Evolutionary conservation across 2,113 vertebrate genomes (phyloP), one percentile per base, ranked within the genome.

Genomic region (Tautogolabrus adspersus): DNA sequence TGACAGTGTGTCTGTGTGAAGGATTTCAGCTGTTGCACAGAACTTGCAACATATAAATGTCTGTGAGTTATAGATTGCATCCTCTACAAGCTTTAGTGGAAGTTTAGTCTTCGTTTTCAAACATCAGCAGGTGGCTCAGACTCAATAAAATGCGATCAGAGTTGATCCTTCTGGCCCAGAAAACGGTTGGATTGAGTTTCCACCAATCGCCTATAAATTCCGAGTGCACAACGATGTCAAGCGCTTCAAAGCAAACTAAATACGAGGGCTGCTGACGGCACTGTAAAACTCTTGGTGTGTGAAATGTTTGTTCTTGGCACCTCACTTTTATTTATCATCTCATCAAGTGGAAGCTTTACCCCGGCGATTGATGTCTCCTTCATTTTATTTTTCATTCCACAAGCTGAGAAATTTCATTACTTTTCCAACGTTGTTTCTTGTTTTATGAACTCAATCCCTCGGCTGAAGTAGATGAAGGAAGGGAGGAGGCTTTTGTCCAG

Each of bases 401-500:
- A 21, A 72, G 68, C 81, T 42, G 72, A 67, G 66, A 70, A 70
- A 87, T 91, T 89, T 89, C 65, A 85, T 90, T 84, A 77, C 74
- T 78, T 73, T 72, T 77, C 77, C 40, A 21, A 51, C 81, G 74
- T 85, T 79, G 84, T 92, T 89, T 81, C 79, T 16, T 23, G 26
- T 70, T 90, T 93, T 92, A 92, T 92, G 84, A 84, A 89, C 83
- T 92, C 79, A 22, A 22, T 83, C 74, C 66, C 70, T 74, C 66
- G 22, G 75, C 77, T 44, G 40, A 21, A 85, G 81, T 76, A 71
- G 83, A 81, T 78, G 84, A 76, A 79, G 65, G 75, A 62, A 67
- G 61, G 77, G 82, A 68, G 87, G 84, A 77, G 83, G 75, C 82
- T 88, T 89, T 90, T 90, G 88, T 91, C 71, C 77, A 23, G 49